phyloP scores from a whole-genome alignment of 92 coral and sea anemone species.

The Umimayanthus kanabou region DNA sequence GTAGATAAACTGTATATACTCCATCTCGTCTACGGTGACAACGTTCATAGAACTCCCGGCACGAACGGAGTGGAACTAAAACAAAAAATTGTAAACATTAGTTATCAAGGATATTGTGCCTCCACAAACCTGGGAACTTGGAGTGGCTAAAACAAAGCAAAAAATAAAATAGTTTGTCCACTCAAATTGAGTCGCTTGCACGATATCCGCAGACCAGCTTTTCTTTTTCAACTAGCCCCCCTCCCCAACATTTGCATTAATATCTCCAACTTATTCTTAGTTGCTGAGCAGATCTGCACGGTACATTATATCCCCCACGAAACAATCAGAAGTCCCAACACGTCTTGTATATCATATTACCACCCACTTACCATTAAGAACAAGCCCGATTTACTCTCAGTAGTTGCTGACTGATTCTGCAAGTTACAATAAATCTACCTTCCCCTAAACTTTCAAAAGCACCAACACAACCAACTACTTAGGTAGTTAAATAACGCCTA shows the following conservation, averaged over 20 bases:
- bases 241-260: no score
- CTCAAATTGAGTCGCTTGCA: no score
- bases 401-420: neutral
- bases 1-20: slow-evolving; percentile 75
- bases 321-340: no score
- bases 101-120: neutral
- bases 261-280: neutral
- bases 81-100: neutral
- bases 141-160: no score
- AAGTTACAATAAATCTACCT: neutral
- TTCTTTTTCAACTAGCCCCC: no score
- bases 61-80: slow-evolving; percentile 92
- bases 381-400: no score
- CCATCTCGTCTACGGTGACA: slow-evolving; percentile 91
- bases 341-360: no score
- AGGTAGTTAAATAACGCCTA: neutral
- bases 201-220: no score
- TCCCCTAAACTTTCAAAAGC: neutral
- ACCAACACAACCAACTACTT: neutral
- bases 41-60: slow-evolving; percentile 91
- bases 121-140: neutral
- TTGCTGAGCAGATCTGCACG: neutral
- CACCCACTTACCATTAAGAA: no score
- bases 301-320: neutral
- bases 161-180: no score